Base-by-base conservation (phyloP, 2,888 invertebrate species). In the Habroteleia sp. region DNA sequence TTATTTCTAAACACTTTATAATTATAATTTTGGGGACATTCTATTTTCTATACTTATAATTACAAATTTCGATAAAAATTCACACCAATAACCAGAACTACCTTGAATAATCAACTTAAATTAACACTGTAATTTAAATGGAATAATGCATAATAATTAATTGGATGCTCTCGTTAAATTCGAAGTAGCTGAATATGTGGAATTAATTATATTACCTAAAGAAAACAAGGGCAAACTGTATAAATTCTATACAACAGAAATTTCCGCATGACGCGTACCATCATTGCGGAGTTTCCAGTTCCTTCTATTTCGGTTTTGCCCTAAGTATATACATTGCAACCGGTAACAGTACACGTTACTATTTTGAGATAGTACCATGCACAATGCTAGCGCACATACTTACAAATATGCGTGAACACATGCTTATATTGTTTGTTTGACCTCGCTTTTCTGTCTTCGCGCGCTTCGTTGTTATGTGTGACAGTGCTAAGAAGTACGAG, bases 251-350 rank as follows among this genome's bases (percentile, higher is more conserved):
- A 52, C 39, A 54, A 60, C 35, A 66, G 66, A 62, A 74, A 62
- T 74, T 74, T 74, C 42, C 62, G 52, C 37, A 27, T 52, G 58
- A 58, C 52, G 58, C 39, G 39, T 46, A 60, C 31, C 50, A 66
- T 60, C 52, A 60, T 54, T 39, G 35, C 54, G 27, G 48, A 74
- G 52, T 80, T 80, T 79, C 77, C 65, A 65, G 75, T 74, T 76
- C 77, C 78, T 80, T 85, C 84, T 84, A 84, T 84, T 84, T 84
- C 79, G 78, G 82, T 79, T 83, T 81, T 77, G 75, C 60, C 54
- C 46, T 41, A 54, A 68, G 66, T 68, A 60, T 80, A 83, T 84
- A 83, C 81, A 81, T 82, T 81, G 81, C 79, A 84, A 82, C 77
- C 77, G 79, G 80, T 81, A 83, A 79, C 79, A 71, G 78, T 79